Base-by-base conservation (phyloP, 2,797 vertebrate species). In the Enteromius paludinosus region DNA sequence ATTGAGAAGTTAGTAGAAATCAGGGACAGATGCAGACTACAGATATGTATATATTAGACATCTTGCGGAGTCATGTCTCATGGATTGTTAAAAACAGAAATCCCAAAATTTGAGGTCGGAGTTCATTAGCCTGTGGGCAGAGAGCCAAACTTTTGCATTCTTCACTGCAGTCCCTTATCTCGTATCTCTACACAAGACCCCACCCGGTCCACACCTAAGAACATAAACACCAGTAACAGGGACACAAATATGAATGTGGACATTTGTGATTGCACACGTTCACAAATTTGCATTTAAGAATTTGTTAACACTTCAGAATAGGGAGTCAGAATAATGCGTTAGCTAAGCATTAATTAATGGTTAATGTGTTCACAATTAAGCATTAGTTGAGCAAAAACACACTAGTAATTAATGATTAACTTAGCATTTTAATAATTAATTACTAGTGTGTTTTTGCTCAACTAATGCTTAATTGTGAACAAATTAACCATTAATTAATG, bases 91-190 rank as follows among this genome's bases (percentile, higher is more conserved):
- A 52, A 35, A 78, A 68, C 17, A 45, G 74, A 62, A 25, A n/a
- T 52, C 20, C 9, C 43, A 74, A 52, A 17, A 38, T 25, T 14
- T 15, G 35, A 72, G 56, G 41, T 38, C 79, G 62, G 41, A 28
- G 45, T 23, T 74, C 38, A 72, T 45, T 62, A 72, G 17, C 69
- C 56, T 49, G 14, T 62, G 45, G 69, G 70, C 28, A 73, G 56
- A 59, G 30, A 75, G 33, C 1, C 1, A 30, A n/a, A 43, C 28
- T 20, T 68, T 15, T 38, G 9, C 47, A 71, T 62, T 62, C 25
- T 80, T 47, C 2, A 25, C 47, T 43, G 4, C 7, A 18, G 14
- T 47, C 25, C 35, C 18, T 59, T n/a, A 62, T 49, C 38, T 62
- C 1, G 0, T 30, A 33, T 45, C 18, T 47, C 2, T 30, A 49